phyloP scores from a whole-genome alignment of 1,140 invertebrate species.

The Zaprionus vittiger region DNA sequence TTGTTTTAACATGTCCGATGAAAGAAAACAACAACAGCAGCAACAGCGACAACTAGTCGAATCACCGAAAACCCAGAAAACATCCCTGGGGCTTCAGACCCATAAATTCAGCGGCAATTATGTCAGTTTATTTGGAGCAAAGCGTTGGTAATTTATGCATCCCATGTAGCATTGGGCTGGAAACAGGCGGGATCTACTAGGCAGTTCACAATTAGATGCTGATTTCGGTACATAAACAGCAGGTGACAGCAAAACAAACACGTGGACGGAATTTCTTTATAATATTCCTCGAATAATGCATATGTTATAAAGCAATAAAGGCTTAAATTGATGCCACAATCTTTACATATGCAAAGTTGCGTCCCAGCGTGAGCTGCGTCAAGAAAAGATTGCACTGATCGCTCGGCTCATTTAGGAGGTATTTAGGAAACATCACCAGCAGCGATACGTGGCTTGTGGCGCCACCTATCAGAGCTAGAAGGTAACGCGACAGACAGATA shows the following conservation, averaged over 20 bases:
- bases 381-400: conserved; percentile 40
- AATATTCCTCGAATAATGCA: conserved; percentile 70
- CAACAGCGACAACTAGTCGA: conserved; percentile 2
- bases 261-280: conserved; percentile 45
- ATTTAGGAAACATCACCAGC: conserved; percentile 29
- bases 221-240: conserved; percentile 77
- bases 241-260: conserved; percentile 74
- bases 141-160: conserved; percentile 75
- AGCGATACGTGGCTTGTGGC: conserved; percentile 3
- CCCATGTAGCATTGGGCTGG: conserved; percentile 26
- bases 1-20: conserved; percentile 69
- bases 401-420: conserved; percentile 14
- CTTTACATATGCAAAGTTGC: conserved; percentile 37
- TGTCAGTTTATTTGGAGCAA: conserved; percentile 83
- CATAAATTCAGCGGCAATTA: conserved; percentile 81
- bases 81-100: conserved; percentile 26
- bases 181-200: conserved; percentile 62
- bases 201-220: conserved; percentile 77
- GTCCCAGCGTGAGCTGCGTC: conserved; percentile 37
- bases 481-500: not conserved
- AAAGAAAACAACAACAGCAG: conserved; percentile 23
- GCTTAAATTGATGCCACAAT: conserved; percentile 38
- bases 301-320: conserved; percentile 62
- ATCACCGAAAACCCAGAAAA: conserved; percentile 5
- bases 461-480: conserved; percentile 14